Percentiles rank a stretch among this genome's conserved stretches.
Evolutionary conservation across 2,797 vertebrate genomes (phyloP).

Genomic region (Acrocephalus scirpaceus): DNA sequence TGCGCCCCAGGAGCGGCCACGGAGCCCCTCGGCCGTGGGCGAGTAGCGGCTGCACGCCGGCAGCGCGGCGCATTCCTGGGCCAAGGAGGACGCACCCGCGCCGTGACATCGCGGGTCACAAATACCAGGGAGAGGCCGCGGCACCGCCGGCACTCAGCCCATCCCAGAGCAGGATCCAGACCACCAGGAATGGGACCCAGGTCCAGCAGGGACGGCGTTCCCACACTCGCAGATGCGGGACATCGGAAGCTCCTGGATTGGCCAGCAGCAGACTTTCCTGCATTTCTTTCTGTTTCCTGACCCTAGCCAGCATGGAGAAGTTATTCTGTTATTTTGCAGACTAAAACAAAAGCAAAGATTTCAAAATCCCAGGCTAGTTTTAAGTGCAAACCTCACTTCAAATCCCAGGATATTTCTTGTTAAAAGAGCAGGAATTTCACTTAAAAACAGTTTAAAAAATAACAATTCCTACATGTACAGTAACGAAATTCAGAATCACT

Average conservation of each 20-base stretch:
- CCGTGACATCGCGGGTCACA: neutral
- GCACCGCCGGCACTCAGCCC: neutral
- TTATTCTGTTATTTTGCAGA: neutral
- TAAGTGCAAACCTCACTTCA: neutral
- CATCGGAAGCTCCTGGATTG: neutral
- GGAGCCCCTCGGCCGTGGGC: neutral
- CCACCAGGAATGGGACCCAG: rapidly evolving
- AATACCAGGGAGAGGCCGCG: neutral
- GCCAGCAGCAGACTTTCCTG: neutral
- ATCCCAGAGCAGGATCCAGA: neutral
- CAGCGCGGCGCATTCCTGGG: neutral
- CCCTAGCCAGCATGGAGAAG: rapidly evolving
- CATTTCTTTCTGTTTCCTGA: neutral
- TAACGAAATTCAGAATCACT: neutral
- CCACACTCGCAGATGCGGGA: rapidly evolving
- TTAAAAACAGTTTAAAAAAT: neutral
- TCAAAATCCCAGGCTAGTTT: neutral
- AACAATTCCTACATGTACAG: neutral
- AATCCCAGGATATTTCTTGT: neutral
- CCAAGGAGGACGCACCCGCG: neutral
- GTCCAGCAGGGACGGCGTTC: rapidly evolving
- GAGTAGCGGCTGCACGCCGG: rapidly evolving
- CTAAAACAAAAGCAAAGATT: neutral
- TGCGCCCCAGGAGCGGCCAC: rapidly evolving
- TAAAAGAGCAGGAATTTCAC: neutral